Evolutionary conservation across 2,113 vertebrate species (phyloP), one percentile per base, ranked within the genome.

Genomic region (Gavia stellata): DNA sequence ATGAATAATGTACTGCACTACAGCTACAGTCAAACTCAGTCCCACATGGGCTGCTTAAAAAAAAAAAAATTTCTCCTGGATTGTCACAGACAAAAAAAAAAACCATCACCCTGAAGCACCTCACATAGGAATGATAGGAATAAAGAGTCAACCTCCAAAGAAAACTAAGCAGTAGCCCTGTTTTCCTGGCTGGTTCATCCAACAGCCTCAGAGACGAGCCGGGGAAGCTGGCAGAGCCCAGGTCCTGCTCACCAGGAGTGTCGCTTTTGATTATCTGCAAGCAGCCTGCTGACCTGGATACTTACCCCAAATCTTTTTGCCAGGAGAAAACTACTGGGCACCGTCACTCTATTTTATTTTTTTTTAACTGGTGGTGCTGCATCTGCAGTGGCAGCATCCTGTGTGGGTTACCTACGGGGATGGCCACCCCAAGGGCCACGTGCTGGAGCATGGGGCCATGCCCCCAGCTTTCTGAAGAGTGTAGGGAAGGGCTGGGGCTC

Each of bases 81-180:
- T 36, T 70, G 52, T 65, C 66, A 59, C 59, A 86, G 33, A 44
- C 36, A 5, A 17, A 58, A 38, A 36, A 19, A n/a, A 66, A 15
- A 36, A n/a, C 36, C 45, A 53, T 65, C 73, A 55, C 74, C 55
- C 67, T 24, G 45, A 91, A 91, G 66, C 45, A 89, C 53, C 62
- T 85, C 71, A 49, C 25, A 53, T 4, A 89, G 53, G 86, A 92
- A 82, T 66, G 24, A 75, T 5, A 87, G 73, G 49, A 86, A 89
- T 87, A 92, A 91, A 77, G 28, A n/a, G 18, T 49, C 62, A 49
- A 38, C 38, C 67, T 96, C 92, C 90, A 90, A 91, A 77, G 85
- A 82, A 93, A 92, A 88, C 56, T 6, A 70, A 65, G 42, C 2
- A 0, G 70, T 34, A 87, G 88, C 61, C 61, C 53, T 72, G 61